A percentile compares a stretch with the other conserved stretches of the same genome.
phyloP scores from a whole-genome alignment of 2,888 invertebrate genomes.

The Lepas anatifera region DNA sequence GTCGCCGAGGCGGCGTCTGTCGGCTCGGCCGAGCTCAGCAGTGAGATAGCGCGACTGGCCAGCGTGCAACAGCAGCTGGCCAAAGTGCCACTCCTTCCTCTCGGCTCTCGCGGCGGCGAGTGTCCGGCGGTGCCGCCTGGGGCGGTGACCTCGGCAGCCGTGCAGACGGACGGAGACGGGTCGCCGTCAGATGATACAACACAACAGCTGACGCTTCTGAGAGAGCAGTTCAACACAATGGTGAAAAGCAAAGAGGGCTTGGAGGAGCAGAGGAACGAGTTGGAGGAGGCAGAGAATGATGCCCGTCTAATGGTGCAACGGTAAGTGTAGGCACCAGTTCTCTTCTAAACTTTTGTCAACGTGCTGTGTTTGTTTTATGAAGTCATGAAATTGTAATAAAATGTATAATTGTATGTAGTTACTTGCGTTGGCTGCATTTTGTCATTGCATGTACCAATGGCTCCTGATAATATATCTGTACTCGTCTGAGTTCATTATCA shows the following conservation, averaged over 20 bases:
- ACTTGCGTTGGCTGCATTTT: too few relatives aligned
- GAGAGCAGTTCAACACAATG: not conserved
- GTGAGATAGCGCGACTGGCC: not conserved
- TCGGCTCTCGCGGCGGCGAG: not conserved
- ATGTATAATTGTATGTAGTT: too few relatives aligned
- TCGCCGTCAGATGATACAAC: too few relatives aligned
- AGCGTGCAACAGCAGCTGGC: not conserved
- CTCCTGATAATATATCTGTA: too few relatives aligned
- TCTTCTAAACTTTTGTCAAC: too few relatives aligned
- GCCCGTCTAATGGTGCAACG: conserved; percentile 5
- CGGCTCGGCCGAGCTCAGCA: not conserved
- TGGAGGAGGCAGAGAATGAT: conserved; percentile 13
- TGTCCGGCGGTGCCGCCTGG: not conserved
- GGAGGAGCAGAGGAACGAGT: conserved; percentile 1
- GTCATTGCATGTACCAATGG: too few relatives aligned
- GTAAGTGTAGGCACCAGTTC: not conserved
- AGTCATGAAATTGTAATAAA: too few relatives aligned
- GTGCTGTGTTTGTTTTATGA: too few relatives aligned
- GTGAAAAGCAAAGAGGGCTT: not conserved
- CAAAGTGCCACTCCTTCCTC: not conserved
- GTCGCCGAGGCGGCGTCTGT: not conserved
- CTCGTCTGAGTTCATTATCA: too few relatives aligned
- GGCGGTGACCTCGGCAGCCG: not conserved
- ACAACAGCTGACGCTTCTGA: not conserved
- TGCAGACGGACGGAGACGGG: not conserved